phyloP scores from a whole-genome alignment of 1,140 invertebrate species.

The Zaprionus kolodkinae region DNA sequence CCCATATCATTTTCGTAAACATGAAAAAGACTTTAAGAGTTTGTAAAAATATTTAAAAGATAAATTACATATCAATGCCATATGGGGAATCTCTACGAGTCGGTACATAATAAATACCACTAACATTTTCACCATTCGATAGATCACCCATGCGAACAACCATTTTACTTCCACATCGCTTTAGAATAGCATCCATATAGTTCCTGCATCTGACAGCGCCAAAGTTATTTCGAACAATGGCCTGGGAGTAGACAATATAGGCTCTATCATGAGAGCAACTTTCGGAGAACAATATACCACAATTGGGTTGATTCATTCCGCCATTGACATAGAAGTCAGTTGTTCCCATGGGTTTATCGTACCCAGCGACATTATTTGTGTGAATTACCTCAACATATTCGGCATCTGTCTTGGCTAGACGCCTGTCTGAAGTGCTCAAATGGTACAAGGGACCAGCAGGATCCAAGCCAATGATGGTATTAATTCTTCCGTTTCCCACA shows the following conservation, averaged over 20 bases:
- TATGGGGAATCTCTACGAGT: too few species aligned
- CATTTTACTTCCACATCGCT: too few species aligned
- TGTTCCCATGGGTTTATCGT: constrained; percentile 84
- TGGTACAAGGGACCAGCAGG: constrained; percentile 85
- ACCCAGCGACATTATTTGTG: constrained; percentile 87
- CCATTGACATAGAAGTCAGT: constrained; percentile 86
- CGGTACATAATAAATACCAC: too few species aligned
- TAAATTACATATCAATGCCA: too few species aligned
- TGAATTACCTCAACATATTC: constrained; percentile 90
- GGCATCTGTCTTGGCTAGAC: constrained; percentile 88
- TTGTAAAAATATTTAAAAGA: too few species aligned
- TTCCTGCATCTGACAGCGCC: constrained; percentile 4
- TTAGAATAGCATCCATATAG: too few species aligned
- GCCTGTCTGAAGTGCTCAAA: constrained; percentile 80
- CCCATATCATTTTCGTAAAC: too few species aligned
- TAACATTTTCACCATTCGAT: too few species aligned
- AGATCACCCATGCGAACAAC: too few species aligned
- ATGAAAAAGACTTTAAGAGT: too few species aligned
- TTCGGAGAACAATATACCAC: constrained; percentile 77
- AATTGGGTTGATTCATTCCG: constrained; percentile 86
- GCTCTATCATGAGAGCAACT: constrained; percentile 77
- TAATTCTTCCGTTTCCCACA: constrained; percentile 42
- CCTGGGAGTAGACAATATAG: constrained; percentile 66
- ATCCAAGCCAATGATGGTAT: constrained; percentile 85
- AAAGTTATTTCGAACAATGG: constrained; percentile 49